Conservation (phyloP, 2,797 vertebrate species). For the Sebastes nivosus region DNA sequence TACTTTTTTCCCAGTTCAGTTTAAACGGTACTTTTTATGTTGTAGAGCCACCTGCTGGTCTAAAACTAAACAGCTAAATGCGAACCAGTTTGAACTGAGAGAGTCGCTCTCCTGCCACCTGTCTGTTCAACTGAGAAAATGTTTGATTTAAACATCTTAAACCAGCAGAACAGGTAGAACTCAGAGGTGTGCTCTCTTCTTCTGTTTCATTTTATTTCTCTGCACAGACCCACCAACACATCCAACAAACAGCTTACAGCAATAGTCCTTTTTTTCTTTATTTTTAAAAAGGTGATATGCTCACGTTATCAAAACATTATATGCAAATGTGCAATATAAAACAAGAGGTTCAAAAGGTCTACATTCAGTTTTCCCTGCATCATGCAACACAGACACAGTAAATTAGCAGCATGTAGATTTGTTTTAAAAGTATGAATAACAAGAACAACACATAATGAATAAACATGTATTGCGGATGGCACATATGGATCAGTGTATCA, state of each 20-base stretch:
- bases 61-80: not conserved
- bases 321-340: conserved; percentile 30
- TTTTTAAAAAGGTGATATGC: not conserved
- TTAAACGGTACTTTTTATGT: not conserved
- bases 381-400: conserved; percentile 53
- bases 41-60: conserved; percentile 57
- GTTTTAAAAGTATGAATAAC: not conserved
- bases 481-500: conserved; percentile 8
- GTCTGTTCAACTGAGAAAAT: not conserved
- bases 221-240: conserved; percentile 26
- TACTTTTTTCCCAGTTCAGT: not conserved
- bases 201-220: conserved; percentile 37
- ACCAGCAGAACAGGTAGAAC: not conserved
- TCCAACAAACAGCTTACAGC: conserved; percentile 2
- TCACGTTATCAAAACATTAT: conserved; percentile 36
- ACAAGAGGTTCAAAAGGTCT: not conserved
- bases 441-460: conserved; percentile 13
- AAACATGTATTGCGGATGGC: not conserved
- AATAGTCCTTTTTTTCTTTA: not conserved
- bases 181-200: not conserved
- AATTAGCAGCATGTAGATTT: conserved; percentile 38
- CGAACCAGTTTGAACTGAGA: not conserved
- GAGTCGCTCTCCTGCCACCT: conserved; percentile 3
- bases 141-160: not conserved
- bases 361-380: conserved; percentile 59